Evolutionary conservation across 2,888 invertebrate genomes (phyloP).

Genomic region (Drosophila hawaiiensis): DNA sequence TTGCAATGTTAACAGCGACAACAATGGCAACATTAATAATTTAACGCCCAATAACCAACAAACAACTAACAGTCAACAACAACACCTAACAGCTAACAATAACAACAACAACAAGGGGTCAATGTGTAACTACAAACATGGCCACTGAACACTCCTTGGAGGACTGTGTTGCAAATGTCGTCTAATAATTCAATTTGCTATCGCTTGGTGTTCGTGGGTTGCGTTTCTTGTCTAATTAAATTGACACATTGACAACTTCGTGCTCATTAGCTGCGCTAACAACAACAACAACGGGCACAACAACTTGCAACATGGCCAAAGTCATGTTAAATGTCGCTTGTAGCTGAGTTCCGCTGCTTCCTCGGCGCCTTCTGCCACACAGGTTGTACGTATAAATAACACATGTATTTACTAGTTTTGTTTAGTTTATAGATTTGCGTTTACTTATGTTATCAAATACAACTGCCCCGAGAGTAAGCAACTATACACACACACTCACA

Average conservation of each 20-base stretch:
- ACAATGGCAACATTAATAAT: constrained; percentile 34
- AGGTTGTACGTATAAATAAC: constrained; percentile 43
- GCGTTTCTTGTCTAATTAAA: constrained; percentile 82
- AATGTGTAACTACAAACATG: constrained; percentile 18
- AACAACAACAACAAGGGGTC: constrained; percentile 9
- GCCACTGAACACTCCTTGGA: constrained; percentile 11
- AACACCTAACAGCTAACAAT: neutral
- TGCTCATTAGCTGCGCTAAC: constrained; percentile 75
- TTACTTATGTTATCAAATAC: constrained; percentile 73
- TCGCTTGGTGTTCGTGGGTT: constrained; percentile 51
- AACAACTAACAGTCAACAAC: constrained; percentile 10
- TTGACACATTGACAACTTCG: constrained; percentile 82
- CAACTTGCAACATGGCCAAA: constrained; percentile 35
- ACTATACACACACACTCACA: neutral
- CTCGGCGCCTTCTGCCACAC: neutral
- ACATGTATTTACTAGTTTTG: constrained; percentile 73
- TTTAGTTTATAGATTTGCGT: constrained; percentile 81
- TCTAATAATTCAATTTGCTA: constrained; percentile 82
- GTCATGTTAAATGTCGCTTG: constrained; percentile 57
- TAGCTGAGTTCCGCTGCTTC: constrained; percentile 3
- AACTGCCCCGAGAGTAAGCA: constrained; percentile 26
- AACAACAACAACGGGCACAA: constrained; percentile 21
- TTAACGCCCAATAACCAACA: constrained; percentile 20
- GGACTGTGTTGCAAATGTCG: constrained; percentile 52
- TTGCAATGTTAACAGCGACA: constrained; percentile 64